phyloP scores from a whole-genome alignment of 2,797 vertebrate species.

The Intellagama lesueurii region DNA sequence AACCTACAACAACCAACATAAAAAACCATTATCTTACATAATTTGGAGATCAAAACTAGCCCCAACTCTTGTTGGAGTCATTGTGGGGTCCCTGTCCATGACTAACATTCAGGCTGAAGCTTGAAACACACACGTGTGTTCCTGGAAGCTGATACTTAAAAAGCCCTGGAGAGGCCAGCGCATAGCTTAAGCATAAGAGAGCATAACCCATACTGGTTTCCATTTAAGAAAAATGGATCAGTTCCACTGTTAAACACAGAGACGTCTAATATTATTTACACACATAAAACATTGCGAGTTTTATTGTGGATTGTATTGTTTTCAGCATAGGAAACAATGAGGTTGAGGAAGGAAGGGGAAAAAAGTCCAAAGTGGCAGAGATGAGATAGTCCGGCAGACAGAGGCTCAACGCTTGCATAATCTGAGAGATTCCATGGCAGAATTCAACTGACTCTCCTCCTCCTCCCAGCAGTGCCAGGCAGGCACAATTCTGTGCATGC shows the following conservation, averaged over 20 bases:
- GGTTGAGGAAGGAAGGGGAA: background rate
- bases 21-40: background rate
- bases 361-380: background rate
- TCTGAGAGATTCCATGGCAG: constrained; percentile 2
- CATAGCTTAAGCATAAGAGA: background rate
- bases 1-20: too few species aligned
- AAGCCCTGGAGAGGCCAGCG: background rate
- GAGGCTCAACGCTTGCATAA: background rate
- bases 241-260: background rate
- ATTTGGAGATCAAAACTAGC: constrained; percentile 62
- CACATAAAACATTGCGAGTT: background rate
- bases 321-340: background rate
- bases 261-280: background rate
- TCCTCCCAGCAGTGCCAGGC: constrained; percentile 6
- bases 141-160: background rate
- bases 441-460: background rate
- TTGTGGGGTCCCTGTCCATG: background rate
- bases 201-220: background rate
- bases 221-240: background rate
- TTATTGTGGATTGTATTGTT: background rate
- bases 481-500: constrained; percentile 4
- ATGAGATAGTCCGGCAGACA: background rate
- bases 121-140: too few species aligned
- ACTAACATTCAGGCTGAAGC: background rate
- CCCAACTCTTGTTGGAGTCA: background rate